Evolutionary conservation across 2,113 vertebrate species (phyloP), one percentile per base, ranked within the genome.

Genomic region (Dipodomys ordii): DNA sequence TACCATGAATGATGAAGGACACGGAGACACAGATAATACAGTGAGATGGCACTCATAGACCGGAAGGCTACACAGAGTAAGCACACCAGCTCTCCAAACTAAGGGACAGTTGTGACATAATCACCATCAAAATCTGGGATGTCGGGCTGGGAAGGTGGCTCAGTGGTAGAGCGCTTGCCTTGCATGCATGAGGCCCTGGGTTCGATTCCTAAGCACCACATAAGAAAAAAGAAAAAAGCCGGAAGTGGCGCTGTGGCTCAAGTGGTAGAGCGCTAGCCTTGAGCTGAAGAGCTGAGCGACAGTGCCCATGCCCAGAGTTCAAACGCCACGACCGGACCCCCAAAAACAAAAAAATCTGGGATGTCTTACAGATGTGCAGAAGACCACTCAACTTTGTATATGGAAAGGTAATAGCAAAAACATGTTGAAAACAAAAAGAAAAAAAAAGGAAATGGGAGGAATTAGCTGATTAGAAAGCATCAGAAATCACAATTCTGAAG

Each of bases 341-440:
- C 4, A 39, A 39, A 39, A 39, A 39, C 35, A 39, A 39, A 39
- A 39, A 39, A 39, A 39, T 39, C 35, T 39, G 35, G 79, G 22
- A 82, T n/a, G 2, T 62, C 57, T 84, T 44, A 0, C 15, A 53
- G 25, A 65, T 46, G 64, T 15, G 32, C 76, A 19, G 1, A 64
- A 78, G n/a, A 78, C 22, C 84, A n/a, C 57, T 86, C 23, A 65
- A 91, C 68, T 28, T 83, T 67, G 4, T 86, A 57, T 44, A 28
- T 15, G 20, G 64, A 94, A 92, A 87, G 13, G n/a, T 25, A 79
- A 65, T 39, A 83, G 23, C n/a, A 74, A 65, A 81, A 83, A 67
- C 22, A 30, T 62, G 77, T 77, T 64, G 65, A 57, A 77, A 81
- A 88, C 88, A 10, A 67, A 69, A 4, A 67, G 62, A 28, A 88